phyloP scores from a whole-genome alignment of 2,888 invertebrate genomes.

The Cenopis cana region DNA sequence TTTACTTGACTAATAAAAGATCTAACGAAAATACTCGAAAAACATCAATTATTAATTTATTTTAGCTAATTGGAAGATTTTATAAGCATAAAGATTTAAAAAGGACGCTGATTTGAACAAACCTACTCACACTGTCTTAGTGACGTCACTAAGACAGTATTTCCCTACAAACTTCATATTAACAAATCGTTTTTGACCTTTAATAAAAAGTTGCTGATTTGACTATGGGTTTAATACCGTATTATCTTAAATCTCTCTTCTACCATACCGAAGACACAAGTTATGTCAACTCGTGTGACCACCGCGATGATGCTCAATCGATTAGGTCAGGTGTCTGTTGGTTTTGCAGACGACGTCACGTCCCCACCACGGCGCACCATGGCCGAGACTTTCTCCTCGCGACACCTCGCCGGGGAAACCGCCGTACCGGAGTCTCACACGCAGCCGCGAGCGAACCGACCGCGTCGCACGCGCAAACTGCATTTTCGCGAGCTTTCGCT shows the following conservation, averaged over 20 bases:
- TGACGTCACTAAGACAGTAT: too few relatives aligned
- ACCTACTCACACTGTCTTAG: too few relatives aligned
- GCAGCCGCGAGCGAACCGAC: slow-evolving; percentile 75
- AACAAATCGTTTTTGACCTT: too few relatives aligned
- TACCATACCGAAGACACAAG: background rate
- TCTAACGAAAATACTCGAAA: too few relatives aligned
- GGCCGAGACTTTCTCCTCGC: slow-evolving; percentile 85
- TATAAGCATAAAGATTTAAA: too few relatives aligned
- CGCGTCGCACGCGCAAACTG: slow-evolving; percentile 61
- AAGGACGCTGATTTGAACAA: too few relatives aligned
- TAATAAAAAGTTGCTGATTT: too few relatives aligned
- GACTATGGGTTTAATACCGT: too few relatives aligned
- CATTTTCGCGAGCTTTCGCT: slow-evolving; percentile 81
- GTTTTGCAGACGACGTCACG: slow-evolving; percentile 71
- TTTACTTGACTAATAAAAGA: too few relatives aligned
- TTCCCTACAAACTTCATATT: too few relatives aligned
- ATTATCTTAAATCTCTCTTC: background rate
- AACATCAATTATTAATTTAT: too few relatives aligned
- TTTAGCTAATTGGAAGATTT: too few relatives aligned
- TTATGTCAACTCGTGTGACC: slow-evolving; percentile 8
- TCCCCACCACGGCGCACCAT: slow-evolving; percentile 76
- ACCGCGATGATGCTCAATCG: slow-evolving; percentile 43
- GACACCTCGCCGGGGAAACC: slow-evolving; percentile 78
- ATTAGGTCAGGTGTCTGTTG: slow-evolving; percentile 67
- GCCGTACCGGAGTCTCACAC: slow-evolving; percentile 71